Base-by-base conservation (phyloP, 1,140 invertebrate genomes). In the Hyphantria cunea region DNA sequence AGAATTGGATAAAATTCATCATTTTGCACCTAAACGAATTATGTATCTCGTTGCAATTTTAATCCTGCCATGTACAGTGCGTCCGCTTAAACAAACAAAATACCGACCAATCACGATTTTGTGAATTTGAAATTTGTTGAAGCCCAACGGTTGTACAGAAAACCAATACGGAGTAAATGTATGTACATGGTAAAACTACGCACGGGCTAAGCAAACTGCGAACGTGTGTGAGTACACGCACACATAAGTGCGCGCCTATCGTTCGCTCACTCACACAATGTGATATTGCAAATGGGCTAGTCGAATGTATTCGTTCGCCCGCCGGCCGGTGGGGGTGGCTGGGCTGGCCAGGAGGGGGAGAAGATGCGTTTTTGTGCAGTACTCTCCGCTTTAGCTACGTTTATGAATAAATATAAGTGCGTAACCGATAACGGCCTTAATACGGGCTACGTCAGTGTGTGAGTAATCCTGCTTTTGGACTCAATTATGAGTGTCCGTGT, bases 61-160 rank as follows among this genome's bases (percentile, higher is more conserved):
- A 84, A 81, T 69, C 80, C 70, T 66, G 51, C 68, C 72, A 60
- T 66, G 68, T 69, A 69, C 72, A 67, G 71, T 84, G 78, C 78
- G 81, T 84, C 64, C 76, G 80, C 74, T 83, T 87, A 81, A 83
- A 76, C 85, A 88, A 89, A 90, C 86, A 88, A 86, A 90, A 90
- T 84, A 81, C 82, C 76, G 74, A 84, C 86, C 87, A 90, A 90
- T 90, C 85, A 87, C 83, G 83, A 90, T 88, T 90, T 90, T 88
- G 85, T 90, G 87, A 90, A 88, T 88, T 88, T 88, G 82, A 88
- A 90, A 88, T 90, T 90, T 86, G 86, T 87, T 89, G 83, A 90
- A 90, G 79, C 83, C 77, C 78, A 80, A 58, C 55, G 55, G 55
- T 58, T 58, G 75, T 89, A 88, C 84, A 87, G 84, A 87, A 90